Percentiles rank a stretch among this genome's conserved stretches.
phyloP scores from a whole-genome alignment of 1,140 invertebrate genomes.

The Sinella curviseta region DNA sequence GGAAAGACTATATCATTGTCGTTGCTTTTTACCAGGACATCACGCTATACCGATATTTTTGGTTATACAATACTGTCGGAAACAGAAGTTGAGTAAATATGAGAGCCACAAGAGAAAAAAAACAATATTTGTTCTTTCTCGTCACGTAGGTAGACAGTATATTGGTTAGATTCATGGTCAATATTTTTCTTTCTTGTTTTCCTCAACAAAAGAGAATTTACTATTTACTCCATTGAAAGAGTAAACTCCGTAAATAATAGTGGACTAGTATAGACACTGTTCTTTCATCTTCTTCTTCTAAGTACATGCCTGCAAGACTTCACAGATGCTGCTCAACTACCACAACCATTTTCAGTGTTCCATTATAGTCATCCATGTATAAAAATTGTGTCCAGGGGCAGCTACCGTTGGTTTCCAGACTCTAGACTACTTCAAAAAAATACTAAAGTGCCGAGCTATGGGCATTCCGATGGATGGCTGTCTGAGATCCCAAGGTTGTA shows the following conservation, averaged over 20 bases:
- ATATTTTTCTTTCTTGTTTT: neutral
- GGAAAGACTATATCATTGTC: neutral
- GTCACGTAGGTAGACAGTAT: neutral
- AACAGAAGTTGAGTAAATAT: neutral
- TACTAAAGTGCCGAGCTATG: neutral
- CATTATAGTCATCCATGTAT: neutral
- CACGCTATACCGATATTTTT: neutral
- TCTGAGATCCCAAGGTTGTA: neutral
- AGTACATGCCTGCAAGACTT: too few relatives aligned
- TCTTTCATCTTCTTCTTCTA: neutral
- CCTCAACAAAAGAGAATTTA: too few relatives aligned
- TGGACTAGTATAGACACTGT: neutral
- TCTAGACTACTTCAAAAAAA: neutral
- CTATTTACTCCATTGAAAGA: too few relatives aligned
- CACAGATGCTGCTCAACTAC: neutral
- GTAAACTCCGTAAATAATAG: too few relatives aligned
- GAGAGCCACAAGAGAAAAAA: neutral
- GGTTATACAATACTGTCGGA: neutral
- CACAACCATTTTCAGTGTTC: neutral
- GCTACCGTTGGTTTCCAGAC: too few relatives aligned
- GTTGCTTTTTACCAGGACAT: neutral
- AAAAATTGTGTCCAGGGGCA: neutral
- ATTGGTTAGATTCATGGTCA: slow-evolving; percentile 1
- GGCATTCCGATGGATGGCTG: neutral
- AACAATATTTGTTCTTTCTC: neutral